Evolutionary conservation across 2,113 vertebrate genomes (phyloP).

Genomic region (Xiphophorus maculatus): DNA sequence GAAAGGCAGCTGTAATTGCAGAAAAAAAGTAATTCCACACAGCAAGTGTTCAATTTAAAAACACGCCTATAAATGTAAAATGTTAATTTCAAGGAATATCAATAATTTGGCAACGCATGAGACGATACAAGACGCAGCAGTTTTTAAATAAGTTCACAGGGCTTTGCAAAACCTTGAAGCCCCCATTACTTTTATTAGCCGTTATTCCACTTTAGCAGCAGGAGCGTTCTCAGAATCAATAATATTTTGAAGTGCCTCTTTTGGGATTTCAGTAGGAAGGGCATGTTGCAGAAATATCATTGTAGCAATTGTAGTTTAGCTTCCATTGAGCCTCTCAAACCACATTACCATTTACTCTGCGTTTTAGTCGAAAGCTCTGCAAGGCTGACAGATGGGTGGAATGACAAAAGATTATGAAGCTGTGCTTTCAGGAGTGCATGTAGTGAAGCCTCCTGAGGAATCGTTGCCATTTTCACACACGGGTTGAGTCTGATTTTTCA

Average conservation of each 20-base stretch:
- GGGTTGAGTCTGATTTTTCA: background rate
- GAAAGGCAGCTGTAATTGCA: background rate
- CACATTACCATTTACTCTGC: background rate
- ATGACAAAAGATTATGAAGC: background rate
- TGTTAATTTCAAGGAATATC: background rate
- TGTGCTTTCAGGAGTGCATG: background rate
- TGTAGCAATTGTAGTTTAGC: background rate
- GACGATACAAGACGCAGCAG: background rate
- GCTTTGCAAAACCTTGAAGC: slow-evolving; percentile 1
- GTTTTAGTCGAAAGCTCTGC: background rate
- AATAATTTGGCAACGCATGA: background rate
- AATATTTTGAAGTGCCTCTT: background rate
- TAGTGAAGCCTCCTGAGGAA: background rate
- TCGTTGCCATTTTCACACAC: background rate
- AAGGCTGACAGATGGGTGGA: background rate
- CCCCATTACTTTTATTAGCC: background rate
- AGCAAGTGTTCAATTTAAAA: too few species aligned
- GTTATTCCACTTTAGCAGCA: background rate
- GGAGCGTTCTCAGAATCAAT: background rate
- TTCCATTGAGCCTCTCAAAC: background rate
- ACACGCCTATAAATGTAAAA: too few species aligned
- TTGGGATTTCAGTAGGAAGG: background rate
- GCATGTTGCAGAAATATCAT: background rate
- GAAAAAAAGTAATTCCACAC: background rate
- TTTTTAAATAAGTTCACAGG: background rate